phyloP scores from a whole-genome alignment of 2,888 invertebrate genomes.

The Halictus quadricinctus region DNA sequence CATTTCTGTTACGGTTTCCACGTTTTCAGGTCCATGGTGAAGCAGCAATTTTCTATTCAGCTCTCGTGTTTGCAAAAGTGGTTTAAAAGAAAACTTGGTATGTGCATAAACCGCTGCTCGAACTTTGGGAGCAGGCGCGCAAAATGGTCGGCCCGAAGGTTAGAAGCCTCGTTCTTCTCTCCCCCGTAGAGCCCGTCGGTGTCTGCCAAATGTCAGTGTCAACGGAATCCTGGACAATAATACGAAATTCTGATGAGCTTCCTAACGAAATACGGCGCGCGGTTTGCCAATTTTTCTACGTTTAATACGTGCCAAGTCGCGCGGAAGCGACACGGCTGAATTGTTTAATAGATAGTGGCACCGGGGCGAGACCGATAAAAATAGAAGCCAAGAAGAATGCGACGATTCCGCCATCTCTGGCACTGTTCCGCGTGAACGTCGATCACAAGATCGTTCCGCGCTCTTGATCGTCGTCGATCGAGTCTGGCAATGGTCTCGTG shows the following conservation, averaged over 20 bases:
- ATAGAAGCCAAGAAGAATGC: slow-evolving; percentile 62
- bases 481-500: slow-evolving; percentile 1
- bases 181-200: slow-evolving; percentile 1
- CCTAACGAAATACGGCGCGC: slow-evolving; percentile 52
- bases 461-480: slow-evolving; percentile 34
- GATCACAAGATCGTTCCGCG: slow-evolving; percentile 41
- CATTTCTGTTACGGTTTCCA: too few species aligned
- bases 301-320: slow-evolving; percentile 61
- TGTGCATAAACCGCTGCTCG: not conserved
- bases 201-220: slow-evolving; percentile 60
- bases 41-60: not conserved
- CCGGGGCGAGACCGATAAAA: slow-evolving; percentile 50
- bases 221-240: slow-evolving; percentile 46
- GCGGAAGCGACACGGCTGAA: slow-evolving; percentile 44
- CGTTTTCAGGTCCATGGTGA: too few species aligned
- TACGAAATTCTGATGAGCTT: slow-evolving; percentile 44
- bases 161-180: slow-evolving; percentile 14
- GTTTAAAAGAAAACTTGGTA: not conserved
- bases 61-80: not conserved
- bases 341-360: slow-evolving; percentile 38
- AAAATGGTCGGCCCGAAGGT: slow-evolving; percentile 2
- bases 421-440: slow-evolving; percentile 59
- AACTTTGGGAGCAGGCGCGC: not conserved
- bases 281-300: slow-evolving; percentile 60
- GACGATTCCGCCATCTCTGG: slow-evolving; percentile 62